phyloP scores from a whole-genome alignment of 2,888 invertebrate species.

The Buathra laborator region DNA sequence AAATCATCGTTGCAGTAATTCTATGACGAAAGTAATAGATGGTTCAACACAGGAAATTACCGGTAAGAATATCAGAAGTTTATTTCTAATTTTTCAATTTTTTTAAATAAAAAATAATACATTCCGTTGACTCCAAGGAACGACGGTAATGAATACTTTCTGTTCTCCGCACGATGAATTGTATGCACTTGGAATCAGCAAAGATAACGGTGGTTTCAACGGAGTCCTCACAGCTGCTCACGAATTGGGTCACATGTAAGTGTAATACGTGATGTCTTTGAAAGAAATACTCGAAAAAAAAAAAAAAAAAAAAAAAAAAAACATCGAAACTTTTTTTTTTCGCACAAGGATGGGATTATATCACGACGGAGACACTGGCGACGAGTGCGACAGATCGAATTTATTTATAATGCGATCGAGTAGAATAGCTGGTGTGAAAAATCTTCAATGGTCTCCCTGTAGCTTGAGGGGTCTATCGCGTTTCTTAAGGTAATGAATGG shows the following conservation, averaged over 20 bases:
- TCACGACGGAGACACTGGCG: slow-evolving; percentile 33
- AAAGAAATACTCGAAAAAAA: neutral
- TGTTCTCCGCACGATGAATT: neutral
- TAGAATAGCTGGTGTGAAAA: neutral
- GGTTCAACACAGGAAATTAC: neutral
- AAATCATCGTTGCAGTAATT: neutral
- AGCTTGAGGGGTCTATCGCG: neutral
- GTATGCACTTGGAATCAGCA: neutral
- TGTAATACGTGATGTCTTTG: neutral
- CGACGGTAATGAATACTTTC: neutral
- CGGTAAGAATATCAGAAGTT: neutral
- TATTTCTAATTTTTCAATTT: neutral
- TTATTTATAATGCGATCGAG: slow-evolving; percentile 28
- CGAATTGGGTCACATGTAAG: slow-evolving; percentile 58
- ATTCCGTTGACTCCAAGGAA: neutral
- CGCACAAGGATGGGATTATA: slow-evolving; percentile 39
- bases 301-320: neutral
- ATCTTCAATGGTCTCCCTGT: slow-evolving; percentile 50
- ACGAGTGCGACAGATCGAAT: neutral
- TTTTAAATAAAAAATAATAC: neutral
- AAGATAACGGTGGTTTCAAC: slow-evolving; percentile 27
- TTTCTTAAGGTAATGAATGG: neutral
- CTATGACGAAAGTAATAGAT: neutral
- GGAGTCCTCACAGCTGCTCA: slow-evolving; percentile 51
- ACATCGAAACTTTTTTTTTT: neutral